Evolutionary conservation across 2,888 invertebrate genomes (phyloP), one percentile per base, ranked within the genome.

Genomic region (Stratiomys singularior): DNA sequence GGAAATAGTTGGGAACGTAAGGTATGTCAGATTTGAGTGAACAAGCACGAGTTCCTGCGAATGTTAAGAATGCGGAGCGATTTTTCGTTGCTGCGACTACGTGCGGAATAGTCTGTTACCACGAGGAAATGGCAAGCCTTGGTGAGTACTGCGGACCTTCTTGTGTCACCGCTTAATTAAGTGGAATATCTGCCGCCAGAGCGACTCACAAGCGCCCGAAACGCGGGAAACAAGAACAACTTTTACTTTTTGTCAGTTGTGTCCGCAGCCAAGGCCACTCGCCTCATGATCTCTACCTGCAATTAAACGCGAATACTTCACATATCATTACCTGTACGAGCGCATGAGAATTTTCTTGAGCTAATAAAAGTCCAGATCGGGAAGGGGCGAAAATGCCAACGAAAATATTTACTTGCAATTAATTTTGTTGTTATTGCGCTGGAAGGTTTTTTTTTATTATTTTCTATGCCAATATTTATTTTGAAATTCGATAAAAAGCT

Each of bases 231-330:
- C 69, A 46, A 69, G 69, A 69, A 69, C 69, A 69, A 69, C 69
- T 69, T 69, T 69, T 47, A 69, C 69, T 69, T 69, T 66, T 64
- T 69, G 23, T 46, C 47, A 23, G 46, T 18, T 23, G 25, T 69
- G 69, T 21, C 18, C 47, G 69, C 69, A 13, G 46, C 69, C 46
- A 69, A 69, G 69, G 69, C 69, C 46, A 25, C 13, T 46, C 13
- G 27, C 47, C 11, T 23, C 69, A 69, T 69, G 69, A 69, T 46
- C 23, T 46, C 23, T 25, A 66, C 13, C 25, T n/a, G 47, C 69
- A 69, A 69, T 69, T 47, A 23, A 69, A 69, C 13, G 25, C 25
- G 47, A 69, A 69, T 69, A 69, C 47, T 47, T 69, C 47, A 27
- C 1, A 69, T 69, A 66, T 64, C 37, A 52, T 52, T 60, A 13